A percentile compares a stretch with the other conserved stretches of the same genome.
Evolutionary conservation across 2,888 invertebrate genomes (phyloP).

Genomic region (Ophion slaviceki): DNA sequence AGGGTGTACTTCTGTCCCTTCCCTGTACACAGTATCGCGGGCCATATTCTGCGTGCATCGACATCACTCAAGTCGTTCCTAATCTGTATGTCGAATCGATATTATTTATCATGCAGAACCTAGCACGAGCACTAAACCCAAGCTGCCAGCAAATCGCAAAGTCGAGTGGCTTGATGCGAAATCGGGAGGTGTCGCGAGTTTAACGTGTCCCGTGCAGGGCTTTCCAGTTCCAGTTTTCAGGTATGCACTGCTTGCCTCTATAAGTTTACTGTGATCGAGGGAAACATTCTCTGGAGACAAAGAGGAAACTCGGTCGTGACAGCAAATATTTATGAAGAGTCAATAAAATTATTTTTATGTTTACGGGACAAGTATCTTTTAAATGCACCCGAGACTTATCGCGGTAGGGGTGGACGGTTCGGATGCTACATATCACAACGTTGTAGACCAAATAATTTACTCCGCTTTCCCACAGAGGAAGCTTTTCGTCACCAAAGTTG

Average conservation of each 20-base stretch:
- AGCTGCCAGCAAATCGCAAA: constrained; percentile 80
- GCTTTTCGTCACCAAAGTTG: too few relatives aligned
- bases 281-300: not conserved
- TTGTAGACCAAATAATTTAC: too few relatives aligned
- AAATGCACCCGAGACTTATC: too few relatives aligned
- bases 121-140: constrained; percentile 80
- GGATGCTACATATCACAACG: too few relatives aligned
- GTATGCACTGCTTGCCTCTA: constrained; percentile 68
- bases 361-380: not conserved
- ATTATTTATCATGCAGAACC: constrained; percentile 75
- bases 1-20: constrained; percentile 59
- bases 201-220: constrained; percentile 92
- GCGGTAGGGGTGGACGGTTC: too few relatives aligned
- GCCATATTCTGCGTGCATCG: constrained; percentile 43
- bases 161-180: constrained; percentile 80
- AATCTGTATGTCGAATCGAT: constrained; percentile 59
- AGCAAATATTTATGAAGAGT: not conserved
- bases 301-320: not conserved
- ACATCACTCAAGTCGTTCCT: constrained; percentile 44
- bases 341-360: not conserved
- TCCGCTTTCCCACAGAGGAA: too few relatives aligned
- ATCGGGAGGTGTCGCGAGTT: constrained; percentile 72
- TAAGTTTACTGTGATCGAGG: not conserved
- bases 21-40: not conserved
- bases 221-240: constrained; percentile 86